Evolutionary conservation across 23 tunicate species (phyloP).

Genomic region (Diplosoma virens): DNA sequence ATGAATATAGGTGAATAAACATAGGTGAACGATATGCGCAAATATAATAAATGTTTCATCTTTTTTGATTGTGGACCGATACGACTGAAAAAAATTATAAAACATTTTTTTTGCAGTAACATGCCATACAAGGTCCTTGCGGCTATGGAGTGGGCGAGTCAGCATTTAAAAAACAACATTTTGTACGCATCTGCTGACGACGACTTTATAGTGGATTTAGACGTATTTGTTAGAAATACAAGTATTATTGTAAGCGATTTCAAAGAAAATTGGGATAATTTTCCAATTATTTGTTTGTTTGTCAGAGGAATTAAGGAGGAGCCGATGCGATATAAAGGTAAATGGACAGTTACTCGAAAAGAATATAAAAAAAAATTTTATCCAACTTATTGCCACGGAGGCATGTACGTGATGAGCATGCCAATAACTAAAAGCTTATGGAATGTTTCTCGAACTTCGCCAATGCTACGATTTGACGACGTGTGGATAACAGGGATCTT

Average conservation of each 20-base stretch:
- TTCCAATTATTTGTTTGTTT: constrained; percentile 62
- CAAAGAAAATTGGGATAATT: background rate
- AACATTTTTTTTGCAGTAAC: constrained; percentile 8
- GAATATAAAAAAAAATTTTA: constrained; percentile 29
- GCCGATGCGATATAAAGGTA: constrained; percentile 27
- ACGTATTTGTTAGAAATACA: constrained; percentile 10
- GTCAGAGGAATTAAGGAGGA: constrained; percentile 32
- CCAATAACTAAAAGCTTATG: constrained; percentile 25
- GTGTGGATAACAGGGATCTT: constrained; percentile 77
- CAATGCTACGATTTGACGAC: constrained; percentile 64
- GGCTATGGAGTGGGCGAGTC: constrained; percentile 73
- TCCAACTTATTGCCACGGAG: constrained; percentile 74
- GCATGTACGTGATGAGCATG: constrained; percentile 52
- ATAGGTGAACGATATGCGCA: no score
- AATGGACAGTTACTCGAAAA: constrained; percentile 54
- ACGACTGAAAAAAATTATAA: no score
- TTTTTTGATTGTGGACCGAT: no score
- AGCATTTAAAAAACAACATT: constrained; percentile 3
- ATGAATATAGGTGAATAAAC: no score
- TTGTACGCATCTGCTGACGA: constrained; percentile 64
- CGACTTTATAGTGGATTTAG: constrained; percentile 38
- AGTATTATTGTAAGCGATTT: background rate
- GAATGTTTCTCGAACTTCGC: constrained; percentile 42
- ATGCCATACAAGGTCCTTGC: constrained; percentile 71
- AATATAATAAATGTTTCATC: no score